Base-by-base conservation (phyloP, 2,113 vertebrate species). In the Myotis lucifugus region DNA sequence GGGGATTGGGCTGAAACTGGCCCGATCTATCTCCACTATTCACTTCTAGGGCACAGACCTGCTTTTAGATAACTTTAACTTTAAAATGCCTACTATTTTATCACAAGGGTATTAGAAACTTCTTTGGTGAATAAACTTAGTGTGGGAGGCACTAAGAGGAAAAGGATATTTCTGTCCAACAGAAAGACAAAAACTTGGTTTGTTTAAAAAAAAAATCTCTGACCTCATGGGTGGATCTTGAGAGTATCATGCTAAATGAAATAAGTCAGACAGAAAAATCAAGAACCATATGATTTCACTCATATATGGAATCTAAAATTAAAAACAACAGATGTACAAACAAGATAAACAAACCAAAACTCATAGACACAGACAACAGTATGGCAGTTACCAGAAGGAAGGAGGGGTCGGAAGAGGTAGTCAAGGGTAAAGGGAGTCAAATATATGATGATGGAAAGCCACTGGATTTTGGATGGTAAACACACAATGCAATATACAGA, bases 81-180 rank as follows among this genome's bases (percentile, higher is more conserved):
- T 54, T 1, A 90, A 96, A 96, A 0, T 0, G 0, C 0, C 56
- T 66, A 69, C 19, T n/a, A 0, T 29, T 52, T 92, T 72, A 96
- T 96, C 92, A 72, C 66, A 70, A 59, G 3, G 19, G 82, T 89
- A 78, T 89, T 48, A 96, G 73, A 84, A 56, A 54, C 83, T 96
- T 2, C 32, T 94, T 96, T 96, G 61, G 67, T 98, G 92, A 82
- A 69, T 83, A 96, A 15, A 90, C 74, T 96, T 90, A 70, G 56
- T 94, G 50, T 89, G 69, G 83, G 74, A 76, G 50, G 88, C 85
- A 42, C 52, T 7, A 0, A 23, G 73, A 23, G 0, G 2, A 29
- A 69, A 87, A 88, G 3, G 5, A 19, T 32, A 52, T 4, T 78
- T 97, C 91, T 97, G 59, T 83, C 90, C 92, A 95, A 97, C 61